Conservation (phyloP, 2,113 vertebrate genomes). For the Guaruba guarouba region DNA sequence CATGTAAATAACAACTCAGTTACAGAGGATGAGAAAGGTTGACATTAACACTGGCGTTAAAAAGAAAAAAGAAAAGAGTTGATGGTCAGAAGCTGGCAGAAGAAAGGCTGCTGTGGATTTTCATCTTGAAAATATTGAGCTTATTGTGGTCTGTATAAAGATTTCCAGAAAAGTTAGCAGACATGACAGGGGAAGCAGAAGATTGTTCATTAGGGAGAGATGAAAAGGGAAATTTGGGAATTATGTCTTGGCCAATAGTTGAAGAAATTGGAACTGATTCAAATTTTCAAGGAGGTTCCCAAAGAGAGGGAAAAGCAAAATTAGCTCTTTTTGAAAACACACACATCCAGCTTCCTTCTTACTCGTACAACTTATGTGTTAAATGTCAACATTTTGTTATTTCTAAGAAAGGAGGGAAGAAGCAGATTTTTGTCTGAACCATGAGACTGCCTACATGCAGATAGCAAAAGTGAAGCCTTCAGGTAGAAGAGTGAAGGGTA, state of each 20-base stretch:
- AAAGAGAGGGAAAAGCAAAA: slow-evolving; percentile 31
- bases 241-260: slow-evolving; percentile 30
- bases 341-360: slow-evolving; percentile 1
- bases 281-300: slow-evolving; percentile 36
- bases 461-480: not conserved
- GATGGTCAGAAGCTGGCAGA: not conserved
- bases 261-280: slow-evolving; percentile 48
- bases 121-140: slow-evolving; percentile 42
- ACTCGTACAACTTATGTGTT: slow-evolving; percentile 2
- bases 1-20: not conserved
- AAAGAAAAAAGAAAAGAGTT: not conserved
- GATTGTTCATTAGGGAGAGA: slow-evolving; percentile 28
- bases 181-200: slow-evolving; percentile 18
- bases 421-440: not conserved
- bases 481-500: not conserved
- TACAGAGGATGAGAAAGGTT: not conserved
- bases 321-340: not conserved
- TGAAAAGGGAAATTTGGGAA: slow-evolving; percentile 54
- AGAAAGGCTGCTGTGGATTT: slow-evolving; percentile 2
- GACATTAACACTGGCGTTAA: not conserved
- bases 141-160: not conserved
- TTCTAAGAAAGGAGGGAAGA: slow-evolving; percentile 13
- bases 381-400: slow-evolving; percentile 36
- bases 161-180: slow-evolving; percentile 33
- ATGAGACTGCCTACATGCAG: not conserved